Evolutionary conservation across 2,888 invertebrate genomes (phyloP).

Genomic region (Temnothorax rugatulus): DNA sequence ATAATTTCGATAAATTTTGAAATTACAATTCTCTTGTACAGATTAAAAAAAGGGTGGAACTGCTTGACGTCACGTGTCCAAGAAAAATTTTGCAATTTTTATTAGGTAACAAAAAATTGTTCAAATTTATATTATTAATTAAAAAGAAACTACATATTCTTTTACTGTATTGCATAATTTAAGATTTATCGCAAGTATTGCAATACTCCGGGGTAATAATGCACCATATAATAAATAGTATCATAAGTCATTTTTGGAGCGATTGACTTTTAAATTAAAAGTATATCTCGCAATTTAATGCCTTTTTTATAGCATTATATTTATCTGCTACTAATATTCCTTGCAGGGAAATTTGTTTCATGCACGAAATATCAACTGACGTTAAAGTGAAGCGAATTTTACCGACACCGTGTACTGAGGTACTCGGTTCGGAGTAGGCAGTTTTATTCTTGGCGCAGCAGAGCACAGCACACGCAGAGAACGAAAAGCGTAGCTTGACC

Average conservation of each 20-base stretch:
- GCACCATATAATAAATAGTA: neutral
- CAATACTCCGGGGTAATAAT: neutral
- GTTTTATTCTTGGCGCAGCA: slow-evolving; percentile 28
- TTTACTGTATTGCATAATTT: neutral
- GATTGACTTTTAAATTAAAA: neutral
- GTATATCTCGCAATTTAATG: neutral
- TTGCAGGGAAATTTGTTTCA: neutral
- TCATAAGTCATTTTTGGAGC: neutral
- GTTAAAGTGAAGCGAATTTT: slow-evolving; percentile 21
- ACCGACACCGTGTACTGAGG: slow-evolving; percentile 18
- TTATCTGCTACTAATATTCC: neutral
- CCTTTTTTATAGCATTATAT: too few species aligned
- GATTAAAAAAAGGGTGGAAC: neutral
- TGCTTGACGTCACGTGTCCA: neutral
- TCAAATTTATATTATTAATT: neutral
- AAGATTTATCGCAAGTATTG: neutral
- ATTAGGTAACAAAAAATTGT: slow-evolving; percentile 4
- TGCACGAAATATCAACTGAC: slow-evolving; percentile 12
- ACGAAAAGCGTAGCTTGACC: slow-evolving; percentile 14
- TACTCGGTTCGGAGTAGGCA: neutral
- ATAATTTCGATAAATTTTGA: neutral
- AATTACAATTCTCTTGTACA: neutral
- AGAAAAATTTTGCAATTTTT: neutral
- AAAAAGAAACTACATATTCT: neutral
- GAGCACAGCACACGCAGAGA: slow-evolving; percentile 79